Evolutionary conservation across 2,113 vertebrate species (phyloP), one percentile per base, ranked within the genome.

Genomic region (Festucalex cinctus): DNA sequence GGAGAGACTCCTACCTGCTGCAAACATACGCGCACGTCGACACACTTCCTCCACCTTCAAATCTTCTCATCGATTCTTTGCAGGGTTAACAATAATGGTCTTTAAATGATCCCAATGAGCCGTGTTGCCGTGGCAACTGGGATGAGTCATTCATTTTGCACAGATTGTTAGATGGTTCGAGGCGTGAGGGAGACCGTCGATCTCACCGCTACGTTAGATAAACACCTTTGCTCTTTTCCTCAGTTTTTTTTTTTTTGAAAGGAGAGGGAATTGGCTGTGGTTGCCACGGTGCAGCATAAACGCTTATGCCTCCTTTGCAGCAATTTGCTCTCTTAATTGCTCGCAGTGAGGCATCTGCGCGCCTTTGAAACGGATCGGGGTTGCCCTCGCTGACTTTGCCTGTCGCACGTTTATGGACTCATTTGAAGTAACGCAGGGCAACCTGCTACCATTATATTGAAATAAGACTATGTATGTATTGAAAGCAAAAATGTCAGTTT

Each of bases 1-100:
- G 86, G 90, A 90, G 89, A 88, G 88, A 86, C 87, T 14, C 83
- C 85, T 85, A 90, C 86, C 85, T 89, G 85, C 78, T 79, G 48
- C 59, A 63, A 70, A 77, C 22, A 32, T 6, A 35, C 16, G 20
- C 36, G 35, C 26, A 57, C 24, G 17, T 41, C 39, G 5, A 32
- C 26, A 56, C 48, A n/a, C 43, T 5, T 14, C 63, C 9, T 12
- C 6, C 22, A 1, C 41, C 60, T 60, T 39, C 63, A 81, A 78
- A 84, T 85, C 81, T 78, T 71, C 48, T 80, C 80, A 84, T 89
- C 81, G 84, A 88, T 86, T 83, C 70, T 81, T 69, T 70, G 71
- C 79, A 68, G 80, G 72, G 75, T 86, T 81, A 75, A 85, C 83
- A 84, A 79, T 82, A 71, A 79, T 76, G 77, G 77, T 74, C 61